These are phyloP conservation scores for Strix uralensis DNA, from an alignment of 2,113 vertebrate genomes.

Conservation along the genomic window DNA sequence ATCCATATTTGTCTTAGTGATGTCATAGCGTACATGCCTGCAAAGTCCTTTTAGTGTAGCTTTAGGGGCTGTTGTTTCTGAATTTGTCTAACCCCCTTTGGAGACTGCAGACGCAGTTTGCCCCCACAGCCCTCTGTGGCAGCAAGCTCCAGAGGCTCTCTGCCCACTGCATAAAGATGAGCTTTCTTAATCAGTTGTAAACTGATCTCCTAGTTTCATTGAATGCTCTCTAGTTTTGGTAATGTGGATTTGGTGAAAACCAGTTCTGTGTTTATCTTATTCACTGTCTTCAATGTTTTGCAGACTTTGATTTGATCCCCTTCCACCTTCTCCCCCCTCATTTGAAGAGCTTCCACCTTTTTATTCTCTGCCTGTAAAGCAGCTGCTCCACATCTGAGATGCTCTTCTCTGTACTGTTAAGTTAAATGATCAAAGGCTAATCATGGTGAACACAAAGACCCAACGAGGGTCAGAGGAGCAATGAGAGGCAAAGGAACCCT, in stretches of 20 bases:
- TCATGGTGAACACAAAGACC: neutral
- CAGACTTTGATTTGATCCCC: neutral
- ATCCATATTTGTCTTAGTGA: neutral
- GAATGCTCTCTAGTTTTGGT: neutral
- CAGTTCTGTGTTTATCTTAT: neutral
- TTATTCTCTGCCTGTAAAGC: neutral
- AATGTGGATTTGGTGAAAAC: neutral
- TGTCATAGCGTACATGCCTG: neutral
- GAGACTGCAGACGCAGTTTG: neutral
- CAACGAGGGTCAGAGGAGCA: neutral
- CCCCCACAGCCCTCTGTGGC: neutral
- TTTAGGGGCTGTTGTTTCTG: neutral
- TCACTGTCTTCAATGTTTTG: neutral
- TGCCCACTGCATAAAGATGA: neutral
- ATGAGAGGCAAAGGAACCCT: neutral
- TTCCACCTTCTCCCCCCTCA: neutral
- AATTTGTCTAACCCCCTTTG: neutral
- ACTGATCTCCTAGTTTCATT: neutral
- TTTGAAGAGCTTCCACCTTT: neutral
- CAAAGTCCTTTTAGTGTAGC: neutral
- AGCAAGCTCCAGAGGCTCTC: neutral
- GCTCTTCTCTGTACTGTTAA: neutral
- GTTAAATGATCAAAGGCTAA: neutral
- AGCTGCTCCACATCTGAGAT: neutral
- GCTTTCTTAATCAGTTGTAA: neutral